Percentiles rank a stretch among this genome's conserved stretches.
Conservation (phyloP, 2,888 invertebrate genomes). For the Plebejus argus region DNA sequence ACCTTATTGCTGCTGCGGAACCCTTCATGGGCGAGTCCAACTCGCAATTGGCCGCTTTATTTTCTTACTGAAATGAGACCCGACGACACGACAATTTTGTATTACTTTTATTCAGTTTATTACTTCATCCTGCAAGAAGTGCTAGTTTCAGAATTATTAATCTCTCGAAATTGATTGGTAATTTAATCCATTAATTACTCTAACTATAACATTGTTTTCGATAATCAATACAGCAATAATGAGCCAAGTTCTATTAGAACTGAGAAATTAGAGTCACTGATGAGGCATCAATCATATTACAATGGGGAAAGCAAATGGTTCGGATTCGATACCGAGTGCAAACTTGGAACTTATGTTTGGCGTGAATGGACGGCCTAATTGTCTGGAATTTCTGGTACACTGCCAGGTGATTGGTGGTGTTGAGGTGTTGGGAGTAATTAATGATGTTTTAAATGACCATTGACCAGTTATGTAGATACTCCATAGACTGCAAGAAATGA, state of each 20-base stretch:
- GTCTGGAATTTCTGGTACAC: slow-evolving; percentile 8
- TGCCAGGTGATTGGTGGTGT: neutral
- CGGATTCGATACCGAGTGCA: slow-evolving; percentile 21
- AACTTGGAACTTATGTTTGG: slow-evolving; percentile 14
- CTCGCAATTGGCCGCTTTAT: no score
- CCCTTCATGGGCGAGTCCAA: no score
- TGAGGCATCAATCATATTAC: slow-evolving; percentile 61
- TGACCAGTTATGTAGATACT: neutral
- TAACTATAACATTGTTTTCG: slow-evolving; percentile 54
- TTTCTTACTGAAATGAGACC: no score
- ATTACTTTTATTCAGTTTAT: no score
- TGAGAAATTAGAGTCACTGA: slow-evolving; percentile 52
- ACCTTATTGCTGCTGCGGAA: no score
- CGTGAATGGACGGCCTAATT: slow-evolving; percentile 16
- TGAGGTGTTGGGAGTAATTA: neutral
- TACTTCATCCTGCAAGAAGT: neutral
- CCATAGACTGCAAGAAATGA: neutral
- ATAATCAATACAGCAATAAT: slow-evolving; percentile 55
- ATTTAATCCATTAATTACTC: slow-evolving; percentile 56
- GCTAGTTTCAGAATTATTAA: neutral
- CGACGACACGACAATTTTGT: no score
- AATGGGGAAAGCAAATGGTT: slow-evolving; percentile 38
- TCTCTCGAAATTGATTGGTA: slow-evolving; percentile 27
- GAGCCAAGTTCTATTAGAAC: slow-evolving; percentile 45
- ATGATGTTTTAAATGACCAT: neutral